phyloP scores from a whole-genome alignment of 2,888 invertebrate genomes.

The Oscheius myriophilus region DNA sequence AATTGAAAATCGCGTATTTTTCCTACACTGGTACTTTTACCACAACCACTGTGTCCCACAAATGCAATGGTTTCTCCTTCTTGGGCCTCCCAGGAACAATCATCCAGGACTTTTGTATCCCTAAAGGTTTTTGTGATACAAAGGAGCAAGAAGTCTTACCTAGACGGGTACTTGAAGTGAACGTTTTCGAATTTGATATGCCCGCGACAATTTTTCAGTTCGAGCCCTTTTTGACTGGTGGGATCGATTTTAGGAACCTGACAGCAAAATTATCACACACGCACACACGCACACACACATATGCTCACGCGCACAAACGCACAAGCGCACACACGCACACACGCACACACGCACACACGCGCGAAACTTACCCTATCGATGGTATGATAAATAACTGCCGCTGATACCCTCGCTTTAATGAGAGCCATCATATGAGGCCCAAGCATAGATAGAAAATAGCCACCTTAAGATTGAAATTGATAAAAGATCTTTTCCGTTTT shows the following conservation, averaged over 20 bases:
- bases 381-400: slow-evolving; percentile 34
- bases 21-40: slow-evolving; percentile 39
- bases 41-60: slow-evolving; percentile 36
- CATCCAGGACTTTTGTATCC: slow-evolving; percentile 28
- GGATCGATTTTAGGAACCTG: slow-evolving; percentile 7
- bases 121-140: slow-evolving; percentile 37
- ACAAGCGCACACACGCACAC: no score
- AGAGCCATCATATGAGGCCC: slow-evolving; percentile 50
- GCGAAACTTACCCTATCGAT: slow-evolving; percentile 27
- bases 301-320: no score
- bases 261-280: no score
- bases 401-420: slow-evolving; percentile 43
- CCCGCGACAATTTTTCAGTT: slow-evolving; percentile 40
- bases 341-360: no score
- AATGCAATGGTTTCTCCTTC: slow-evolving; percentile 33
- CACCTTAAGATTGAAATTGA: slow-evolving; percentile 34
- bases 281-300: no score
- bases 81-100: slow-evolving; percentile 33
- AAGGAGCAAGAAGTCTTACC: slow-evolving; percentile 38
- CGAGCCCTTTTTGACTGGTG: slow-evolving; percentile 8
- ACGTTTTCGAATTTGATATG: slow-evolving; percentile 59
- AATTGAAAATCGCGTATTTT: background rate
- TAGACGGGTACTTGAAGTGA: slow-evolving; percentile 58
- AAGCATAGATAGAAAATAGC: slow-evolving; percentile 55
- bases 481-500: background rate